phyloP scores from a whole-genome alignment of 2,797 vertebrate species.

The Microctenopoma stevenorrisi region DNA sequence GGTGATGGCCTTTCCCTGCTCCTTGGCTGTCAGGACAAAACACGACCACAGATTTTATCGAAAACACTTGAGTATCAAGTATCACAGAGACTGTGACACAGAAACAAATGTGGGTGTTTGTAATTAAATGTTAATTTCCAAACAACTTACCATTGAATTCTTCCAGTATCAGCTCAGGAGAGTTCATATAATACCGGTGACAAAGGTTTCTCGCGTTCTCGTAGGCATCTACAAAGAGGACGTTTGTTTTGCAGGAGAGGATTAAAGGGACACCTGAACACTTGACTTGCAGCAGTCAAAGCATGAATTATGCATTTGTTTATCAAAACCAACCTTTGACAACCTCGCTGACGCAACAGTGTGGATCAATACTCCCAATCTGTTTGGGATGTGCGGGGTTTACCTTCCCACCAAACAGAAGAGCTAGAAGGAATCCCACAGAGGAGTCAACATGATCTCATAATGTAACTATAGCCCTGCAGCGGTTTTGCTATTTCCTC shows the following conservation, averaged over 20 bases:
- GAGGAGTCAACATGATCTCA: neutral
- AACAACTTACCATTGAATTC: constrained; percentile 89
- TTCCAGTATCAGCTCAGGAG: constrained; percentile 91
- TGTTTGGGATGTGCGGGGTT: constrained; percentile 97
- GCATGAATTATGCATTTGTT: neutral
- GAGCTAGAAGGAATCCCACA: constrained; percentile 79
- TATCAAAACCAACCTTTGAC: constrained; percentile 85
- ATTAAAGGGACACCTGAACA: fast-evolving
- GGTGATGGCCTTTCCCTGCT: constrained; percentile 85
- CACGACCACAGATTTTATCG: neutral
- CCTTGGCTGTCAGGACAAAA: constrained; percentile 83
- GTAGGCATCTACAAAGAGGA: constrained; percentile 89
- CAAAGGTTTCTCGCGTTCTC: constrained; percentile 95
- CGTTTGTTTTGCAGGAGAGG: constrained; percentile 1
- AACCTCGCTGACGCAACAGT: constrained; percentile 91
- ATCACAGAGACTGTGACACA: neutral
- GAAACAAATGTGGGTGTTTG: neutral
- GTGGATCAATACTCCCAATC: constrained; percentile 97
- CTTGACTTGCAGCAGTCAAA: neutral
- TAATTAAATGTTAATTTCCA: neutral
- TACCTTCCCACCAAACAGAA: constrained; percentile 94
- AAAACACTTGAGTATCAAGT: neutral
- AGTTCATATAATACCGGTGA: constrained; percentile 98
- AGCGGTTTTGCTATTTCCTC: neutral
- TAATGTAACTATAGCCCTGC: neutral